Percentiles rank a stretch among this genome's conserved stretches.
Evolutionary conservation across 2,113 vertebrate genomes (phyloP).

Genomic region (Hippotragus niger): DNA sequence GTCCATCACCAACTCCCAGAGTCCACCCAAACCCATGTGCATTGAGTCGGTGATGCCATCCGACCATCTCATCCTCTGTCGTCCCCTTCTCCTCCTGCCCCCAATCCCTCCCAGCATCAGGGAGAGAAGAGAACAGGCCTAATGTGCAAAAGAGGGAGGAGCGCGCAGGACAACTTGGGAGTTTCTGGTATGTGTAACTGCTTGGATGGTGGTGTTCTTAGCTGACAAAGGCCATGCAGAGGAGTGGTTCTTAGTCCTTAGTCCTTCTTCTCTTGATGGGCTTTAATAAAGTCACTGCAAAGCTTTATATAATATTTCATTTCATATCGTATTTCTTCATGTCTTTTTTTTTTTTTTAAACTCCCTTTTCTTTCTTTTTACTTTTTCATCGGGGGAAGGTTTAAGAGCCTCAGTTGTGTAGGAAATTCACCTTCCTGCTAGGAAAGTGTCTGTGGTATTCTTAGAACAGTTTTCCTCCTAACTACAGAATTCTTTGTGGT

Average conservation of each 20-base stretch:
- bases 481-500: neutral
- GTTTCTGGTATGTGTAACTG: neutral
- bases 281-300: slow-evolving; percentile 8
- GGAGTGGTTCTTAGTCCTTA: neutral
- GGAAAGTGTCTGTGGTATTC: neutral
- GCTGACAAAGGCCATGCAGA: neutral
- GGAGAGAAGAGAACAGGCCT: neutral
- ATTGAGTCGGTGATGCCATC: too few species aligned
- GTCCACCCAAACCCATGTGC: too few species aligned
- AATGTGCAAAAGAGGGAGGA: neutral
- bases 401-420: neutral
- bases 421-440: neutral
- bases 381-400: neutral
- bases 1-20: too few species aligned
- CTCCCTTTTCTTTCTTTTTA: neutral
- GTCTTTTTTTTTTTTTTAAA: neutral
- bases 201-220: neutral
- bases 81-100: too few species aligned
- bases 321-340: neutral
- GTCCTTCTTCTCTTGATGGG: neutral
- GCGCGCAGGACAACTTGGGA: neutral
- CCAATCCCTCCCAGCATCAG: too few species aligned
- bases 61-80: too few species aligned
- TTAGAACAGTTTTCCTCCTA: slow-evolving; percentile 21
- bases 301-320: neutral